phyloP scores from a whole-genome alignment of 2,113 vertebrate genomes.

The Cynoglossus semilaevis region DNA sequence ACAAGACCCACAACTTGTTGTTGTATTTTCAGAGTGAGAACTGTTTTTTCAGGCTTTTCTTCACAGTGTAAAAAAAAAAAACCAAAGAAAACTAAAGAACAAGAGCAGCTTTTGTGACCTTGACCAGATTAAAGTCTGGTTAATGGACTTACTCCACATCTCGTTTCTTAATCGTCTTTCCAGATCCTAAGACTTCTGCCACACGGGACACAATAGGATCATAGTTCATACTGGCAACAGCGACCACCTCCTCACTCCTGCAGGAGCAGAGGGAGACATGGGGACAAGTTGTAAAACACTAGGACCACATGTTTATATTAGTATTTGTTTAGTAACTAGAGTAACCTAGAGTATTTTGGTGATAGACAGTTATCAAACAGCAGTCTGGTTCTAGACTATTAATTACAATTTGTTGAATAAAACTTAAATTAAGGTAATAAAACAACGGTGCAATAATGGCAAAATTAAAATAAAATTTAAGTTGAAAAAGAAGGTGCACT shows the following conservation, averaged over 20 bases:
- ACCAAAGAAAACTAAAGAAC: conserved; percentile 29
- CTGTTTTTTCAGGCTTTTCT: conserved; percentile 35
- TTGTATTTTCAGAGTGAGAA: conserved; percentile 23
- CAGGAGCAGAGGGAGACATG: conserved; percentile 20
- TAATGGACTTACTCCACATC: conserved; percentile 93
- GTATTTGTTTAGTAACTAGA: no score
- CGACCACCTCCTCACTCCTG: conserved; percentile 94
- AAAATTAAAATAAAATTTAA: no score
- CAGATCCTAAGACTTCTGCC: conserved; percentile 89
- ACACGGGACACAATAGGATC: conserved; percentile 96
- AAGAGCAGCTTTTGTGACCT: conserved; percentile 37
- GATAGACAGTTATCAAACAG: no score
- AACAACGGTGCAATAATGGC: no score
- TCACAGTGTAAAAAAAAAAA: conserved; percentile 21
- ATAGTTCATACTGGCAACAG: conserved; percentile 98
- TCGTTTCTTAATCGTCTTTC: conserved; percentile 91
- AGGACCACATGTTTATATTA: no score
- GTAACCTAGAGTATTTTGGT: no score
- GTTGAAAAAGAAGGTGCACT: no score
- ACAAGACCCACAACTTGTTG: conserved; percentile 12
- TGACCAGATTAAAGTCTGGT: conserved; percentile 33
- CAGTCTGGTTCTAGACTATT: no score
- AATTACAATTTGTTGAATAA: no score
- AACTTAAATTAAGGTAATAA: no score
- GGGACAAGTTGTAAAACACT: not conserved